phyloP scores from a whole-genome alignment of 2,797 vertebrate genomes.

The Crenichthys baileyi region DNA sequence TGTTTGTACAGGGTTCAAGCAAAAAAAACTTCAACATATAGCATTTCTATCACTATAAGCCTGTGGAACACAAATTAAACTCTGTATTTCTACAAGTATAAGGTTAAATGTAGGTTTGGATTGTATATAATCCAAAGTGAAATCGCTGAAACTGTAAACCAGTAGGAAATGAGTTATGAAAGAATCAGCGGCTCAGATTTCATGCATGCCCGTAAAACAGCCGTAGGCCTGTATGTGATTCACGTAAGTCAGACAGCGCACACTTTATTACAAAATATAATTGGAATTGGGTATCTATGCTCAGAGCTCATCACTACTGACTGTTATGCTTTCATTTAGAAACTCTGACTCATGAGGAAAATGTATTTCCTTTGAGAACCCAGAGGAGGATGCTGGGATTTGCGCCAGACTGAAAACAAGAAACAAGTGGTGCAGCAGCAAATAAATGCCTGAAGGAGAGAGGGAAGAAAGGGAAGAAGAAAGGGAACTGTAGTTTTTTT shows the following conservation, averaged over 20 bases:
- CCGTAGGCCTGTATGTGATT: not conserved
- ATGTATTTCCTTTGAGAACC: not conserved
- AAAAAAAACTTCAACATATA: not conserved
- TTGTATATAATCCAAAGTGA: not conserved
- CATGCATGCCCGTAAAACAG: not conserved
- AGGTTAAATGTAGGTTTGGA: not conserved
- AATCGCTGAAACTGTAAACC: not conserved
- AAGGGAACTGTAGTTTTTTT: not conserved
- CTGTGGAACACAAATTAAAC: not conserved
- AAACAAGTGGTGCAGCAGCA: not conserved
- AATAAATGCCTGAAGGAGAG: constrained; percentile 4
- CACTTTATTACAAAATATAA: constrained; percentile 5
- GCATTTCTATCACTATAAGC: not conserved
- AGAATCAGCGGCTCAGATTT: constrained; percentile 12
- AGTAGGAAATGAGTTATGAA: not conserved
- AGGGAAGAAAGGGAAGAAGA: not conserved
- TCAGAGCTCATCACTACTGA: constrained; percentile 5
- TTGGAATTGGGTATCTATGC: constrained; percentile 8
- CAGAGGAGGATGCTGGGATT: not conserved
- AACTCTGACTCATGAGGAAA: not conserved
- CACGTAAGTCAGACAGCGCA: not conserved
- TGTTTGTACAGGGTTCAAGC: not conserved
- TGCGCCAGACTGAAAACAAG: not conserved
- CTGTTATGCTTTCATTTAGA: not conserved
- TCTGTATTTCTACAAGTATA: not conserved